Conservation (phyloP, 1,140 invertebrate genomes). For the Camponotus pennsylvanicus region DNA sequence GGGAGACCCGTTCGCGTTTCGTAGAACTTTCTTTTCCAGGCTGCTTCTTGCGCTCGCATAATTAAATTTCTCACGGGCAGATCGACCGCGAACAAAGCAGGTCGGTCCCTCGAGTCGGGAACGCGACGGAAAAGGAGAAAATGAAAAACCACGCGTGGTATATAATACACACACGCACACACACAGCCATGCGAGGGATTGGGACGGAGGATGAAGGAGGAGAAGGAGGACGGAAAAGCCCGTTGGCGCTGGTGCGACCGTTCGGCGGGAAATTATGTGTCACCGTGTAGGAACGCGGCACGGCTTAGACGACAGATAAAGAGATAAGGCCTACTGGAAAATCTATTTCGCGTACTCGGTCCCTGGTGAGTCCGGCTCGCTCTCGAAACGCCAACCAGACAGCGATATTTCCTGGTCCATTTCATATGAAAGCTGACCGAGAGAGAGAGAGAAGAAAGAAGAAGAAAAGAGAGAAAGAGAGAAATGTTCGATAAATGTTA, state of each 20-base stretch:
- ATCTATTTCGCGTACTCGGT: slow-evolving; percentile 57
- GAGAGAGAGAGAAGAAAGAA: neutral
- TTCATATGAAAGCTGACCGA: slow-evolving; percentile 48
- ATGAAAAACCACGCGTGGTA: slow-evolving; percentile 18
- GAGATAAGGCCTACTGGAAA: slow-evolving; percentile 62
- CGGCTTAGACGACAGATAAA: slow-evolving; percentile 65
- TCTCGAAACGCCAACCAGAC: slow-evolving; percentile 61
- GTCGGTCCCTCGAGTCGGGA: neutral
- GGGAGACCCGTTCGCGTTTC: slow-evolving; percentile 18
- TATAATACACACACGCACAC: slow-evolving; percentile 21
- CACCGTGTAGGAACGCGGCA: slow-evolving; percentile 68
- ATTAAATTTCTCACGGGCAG: slow-evolving; percentile 58
- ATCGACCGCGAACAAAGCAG: slow-evolving; percentile 52
- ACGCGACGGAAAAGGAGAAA: neutral
- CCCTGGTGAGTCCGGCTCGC: slow-evolving; percentile 36
- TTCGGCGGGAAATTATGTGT: slow-evolving; percentile 70
- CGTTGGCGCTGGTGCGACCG: slow-evolving; percentile 43
- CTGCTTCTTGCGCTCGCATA: slow-evolving; percentile 56
- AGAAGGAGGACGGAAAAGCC: slow-evolving; percentile 24
- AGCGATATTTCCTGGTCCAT: slow-evolving; percentile 60
- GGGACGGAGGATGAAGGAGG: too few relatives aligned
- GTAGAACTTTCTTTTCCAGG: slow-evolving; percentile 45
- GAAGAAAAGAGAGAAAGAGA: neutral
- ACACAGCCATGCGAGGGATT: neutral
- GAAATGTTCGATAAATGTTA: slow-evolving; percentile 26